Percentiles rank a stretch among this genome's conserved stretches.
Evolutionary conservation across 2,888 invertebrate species (phyloP).

Genomic region (Amorpha juglandis): DNA sequence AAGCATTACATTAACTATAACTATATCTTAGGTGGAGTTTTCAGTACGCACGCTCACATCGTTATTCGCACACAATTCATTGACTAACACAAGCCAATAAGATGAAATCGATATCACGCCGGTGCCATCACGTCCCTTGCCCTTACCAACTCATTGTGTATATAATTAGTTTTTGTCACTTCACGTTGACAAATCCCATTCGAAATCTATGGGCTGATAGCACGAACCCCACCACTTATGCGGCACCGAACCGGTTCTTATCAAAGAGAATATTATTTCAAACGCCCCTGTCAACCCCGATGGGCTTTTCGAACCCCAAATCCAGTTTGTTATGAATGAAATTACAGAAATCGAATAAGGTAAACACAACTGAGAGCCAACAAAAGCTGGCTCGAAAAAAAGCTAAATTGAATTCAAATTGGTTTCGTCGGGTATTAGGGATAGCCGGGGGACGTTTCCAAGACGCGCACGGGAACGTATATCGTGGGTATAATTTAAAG

Average conservation of each 20-base stretch:
- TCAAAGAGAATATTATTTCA: slow-evolving; percentile 85
- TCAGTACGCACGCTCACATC: slow-evolving; percentile 5
- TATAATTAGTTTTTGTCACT: slow-evolving; percentile 84
- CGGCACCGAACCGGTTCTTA: slow-evolving; percentile 74
- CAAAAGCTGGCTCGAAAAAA: slow-evolving; percentile 83
- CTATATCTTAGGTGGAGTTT: not conserved
- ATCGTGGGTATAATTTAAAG: slow-evolving; percentile 75
- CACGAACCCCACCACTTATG: slow-evolving; percentile 72
- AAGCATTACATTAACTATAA: not conserved
- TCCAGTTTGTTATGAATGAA: slow-evolving; percentile 85
- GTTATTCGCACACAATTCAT: slow-evolving; percentile 10
- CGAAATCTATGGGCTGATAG: slow-evolving; percentile 62
- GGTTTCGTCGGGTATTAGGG: slow-evolving; percentile 83
- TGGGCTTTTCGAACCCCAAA: slow-evolving; percentile 81
- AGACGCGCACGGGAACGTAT: slow-evolving; percentile 68
- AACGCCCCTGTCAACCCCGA: slow-evolving; percentile 83
- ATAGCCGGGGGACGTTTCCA: slow-evolving; percentile 78
- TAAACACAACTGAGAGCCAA: slow-evolving; percentile 84
- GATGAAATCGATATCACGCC: slow-evolving; percentile 59
- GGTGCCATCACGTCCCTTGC: slow-evolving; percentile 57
- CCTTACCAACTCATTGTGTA: slow-evolving; percentile 69
- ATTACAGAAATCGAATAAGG: slow-evolving; percentile 85
- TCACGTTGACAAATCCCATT: slow-evolving; percentile 81
- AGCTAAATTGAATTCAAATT: slow-evolving; percentile 85
- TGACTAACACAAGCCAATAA: slow-evolving; percentile 24